phyloP scores from a whole-genome alignment of 1,140 invertebrate species.

The Drosophila sturtevanti region DNA sequence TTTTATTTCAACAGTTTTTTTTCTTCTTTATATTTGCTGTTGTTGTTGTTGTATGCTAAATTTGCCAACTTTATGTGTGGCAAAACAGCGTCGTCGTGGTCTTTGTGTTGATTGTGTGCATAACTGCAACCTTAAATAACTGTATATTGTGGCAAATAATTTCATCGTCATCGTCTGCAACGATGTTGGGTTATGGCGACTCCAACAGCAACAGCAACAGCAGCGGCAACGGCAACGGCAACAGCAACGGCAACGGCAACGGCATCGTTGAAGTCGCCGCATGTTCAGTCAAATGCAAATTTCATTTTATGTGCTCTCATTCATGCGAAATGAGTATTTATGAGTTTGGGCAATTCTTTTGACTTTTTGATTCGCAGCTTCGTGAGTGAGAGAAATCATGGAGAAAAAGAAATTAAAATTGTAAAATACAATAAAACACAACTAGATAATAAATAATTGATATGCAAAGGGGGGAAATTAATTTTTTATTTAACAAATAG shows the following conservation, averaged over 20 bases:
- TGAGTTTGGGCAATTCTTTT: constrained; percentile 25
- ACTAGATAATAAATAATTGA: background rate
- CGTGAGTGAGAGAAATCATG: background rate
- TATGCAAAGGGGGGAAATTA: background rate
- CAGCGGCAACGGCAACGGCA: background rate
- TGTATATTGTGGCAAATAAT: constrained; percentile 71
- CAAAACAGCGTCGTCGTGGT: background rate
- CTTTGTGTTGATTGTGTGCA: constrained; percentile 71
- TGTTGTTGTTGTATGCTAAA: constrained; percentile 60
- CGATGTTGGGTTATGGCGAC: background rate
- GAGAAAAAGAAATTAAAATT: background rate
- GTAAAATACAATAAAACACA: background rate
- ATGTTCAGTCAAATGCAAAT: constrained; percentile 76
- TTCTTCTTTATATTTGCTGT: constrained; percentile 15
- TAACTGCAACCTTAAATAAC: constrained; percentile 64
- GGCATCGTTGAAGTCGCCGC: constrained; percentile 17
- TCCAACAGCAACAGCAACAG: constrained; percentile 2
- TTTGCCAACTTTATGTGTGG: constrained; percentile 65
- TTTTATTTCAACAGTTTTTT: background rate
- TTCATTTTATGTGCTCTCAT: constrained; percentile 74
- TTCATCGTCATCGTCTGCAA: constrained; percentile 31
- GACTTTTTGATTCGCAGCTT: background rate
- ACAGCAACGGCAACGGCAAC: background rate
- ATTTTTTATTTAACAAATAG: background rate
- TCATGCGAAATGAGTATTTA: constrained; percentile 77